phyloP scores from a whole-genome alignment of 2,797 vertebrate species.

The Scolopax rusticola region DNA sequence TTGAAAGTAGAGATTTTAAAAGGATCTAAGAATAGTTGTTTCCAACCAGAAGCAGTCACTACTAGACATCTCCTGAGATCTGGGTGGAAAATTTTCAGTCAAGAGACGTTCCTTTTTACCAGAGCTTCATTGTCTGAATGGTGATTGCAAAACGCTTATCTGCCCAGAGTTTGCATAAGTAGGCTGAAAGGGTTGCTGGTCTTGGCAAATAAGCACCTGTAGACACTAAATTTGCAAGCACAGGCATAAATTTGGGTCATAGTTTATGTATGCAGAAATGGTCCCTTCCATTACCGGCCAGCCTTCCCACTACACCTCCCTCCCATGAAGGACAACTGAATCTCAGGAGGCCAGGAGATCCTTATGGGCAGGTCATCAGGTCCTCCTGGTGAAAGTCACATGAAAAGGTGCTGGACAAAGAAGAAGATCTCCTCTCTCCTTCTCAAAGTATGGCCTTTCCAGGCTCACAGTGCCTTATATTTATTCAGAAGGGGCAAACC shows the following conservation, averaged over 20 bases:
- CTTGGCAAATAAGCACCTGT: not conserved
- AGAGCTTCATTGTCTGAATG: not conserved
- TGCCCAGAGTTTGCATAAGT: not conserved
- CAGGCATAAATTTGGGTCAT: not conserved
- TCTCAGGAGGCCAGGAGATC: not conserved
- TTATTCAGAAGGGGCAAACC: not conserved
- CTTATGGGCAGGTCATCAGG: not conserved
- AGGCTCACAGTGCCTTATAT: not conserved
- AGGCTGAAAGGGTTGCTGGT: not conserved
- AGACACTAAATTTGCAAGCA: not conserved
- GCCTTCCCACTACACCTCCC: not conserved
- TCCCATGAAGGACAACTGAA: rapidly evolving
- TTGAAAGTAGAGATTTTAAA: slow-evolving; percentile 54
- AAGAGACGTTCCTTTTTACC: not conserved
- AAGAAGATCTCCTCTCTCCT: not conserved
- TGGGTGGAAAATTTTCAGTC: slow-evolving; percentile 44
- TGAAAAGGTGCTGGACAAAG: not conserved
- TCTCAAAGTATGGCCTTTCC: not conserved
- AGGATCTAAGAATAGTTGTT: slow-evolving; percentile 49
- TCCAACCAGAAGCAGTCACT: slow-evolving; percentile 28
- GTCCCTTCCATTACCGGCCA: not conserved
- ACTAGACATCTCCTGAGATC: slow-evolving; percentile 37
- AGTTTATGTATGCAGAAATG: not conserved
- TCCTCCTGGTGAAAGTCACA: not conserved
- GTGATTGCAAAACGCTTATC: not conserved